Evolutionary conservation across 1,140 invertebrate species (phyloP), one percentile per base, ranked within the genome.

Genomic region (Scaptomyza pallida): DNA sequence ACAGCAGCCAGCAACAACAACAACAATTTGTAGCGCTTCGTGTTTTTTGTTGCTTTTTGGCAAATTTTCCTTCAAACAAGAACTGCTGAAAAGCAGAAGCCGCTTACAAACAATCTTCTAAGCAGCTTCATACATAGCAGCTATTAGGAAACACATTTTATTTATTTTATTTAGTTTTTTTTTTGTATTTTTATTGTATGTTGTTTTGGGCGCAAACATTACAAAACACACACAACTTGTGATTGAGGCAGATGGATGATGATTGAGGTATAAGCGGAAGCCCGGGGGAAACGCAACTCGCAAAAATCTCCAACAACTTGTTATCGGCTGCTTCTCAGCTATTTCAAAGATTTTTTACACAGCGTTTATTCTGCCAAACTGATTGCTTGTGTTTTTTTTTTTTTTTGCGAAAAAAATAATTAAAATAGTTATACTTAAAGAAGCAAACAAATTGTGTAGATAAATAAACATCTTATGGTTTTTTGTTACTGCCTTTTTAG

Each of bases 391-490:
- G 6, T 1, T 26, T 26, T 0, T 1, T 6, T 72, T 70, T 78
- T 70, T 74, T 78, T 65, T 71, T 73, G 72, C 33, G 33, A 35
- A 35, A 12, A 68, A 65, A 75, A 83, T 78, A 78, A 83, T 83
- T 75, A 83, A 83, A 85, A 83, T 85, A 78, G 62, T 82, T 68
- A 78, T 83, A 79, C 75, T 78, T 1, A 74, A 78, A 76, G 41
- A 78, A 62, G 54, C 71, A 78, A 78, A 68, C 54, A 80, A 62
- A 30, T 2, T 30, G 60, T 51, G 64, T n/a, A n/a, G 43, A 45
- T 55, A 70, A 78, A 63, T 62, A 80, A 59, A 75, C 71, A 30
- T 30, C 26, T 6, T 30, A 30, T 30, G 26, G 1, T 9, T 30
- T 82, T 75, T 40, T 26, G 5, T 62, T 61, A 57, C 43, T 62